Percentiles rank a stretch among this genome's conserved stretches.
Conservation (phyloP, 2,113 vertebrate species). For the Geococcyx californianus region DNA sequence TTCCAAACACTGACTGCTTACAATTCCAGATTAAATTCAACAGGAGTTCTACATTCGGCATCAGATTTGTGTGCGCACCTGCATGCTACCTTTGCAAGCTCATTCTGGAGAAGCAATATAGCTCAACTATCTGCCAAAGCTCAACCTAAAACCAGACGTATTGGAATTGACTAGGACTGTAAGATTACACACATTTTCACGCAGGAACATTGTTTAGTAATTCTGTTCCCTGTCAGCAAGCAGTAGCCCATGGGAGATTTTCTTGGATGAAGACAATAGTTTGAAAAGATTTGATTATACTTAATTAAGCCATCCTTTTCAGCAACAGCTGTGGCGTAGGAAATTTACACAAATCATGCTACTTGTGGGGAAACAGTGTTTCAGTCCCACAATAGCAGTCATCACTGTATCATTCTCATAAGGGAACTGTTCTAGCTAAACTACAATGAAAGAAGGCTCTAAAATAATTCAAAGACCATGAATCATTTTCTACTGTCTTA, state of each 20-base stretch:
- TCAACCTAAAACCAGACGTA: background rate
- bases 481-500: background rate
- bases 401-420: background rate
- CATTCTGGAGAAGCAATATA: background rate
- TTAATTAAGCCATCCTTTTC: background rate
- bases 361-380: background rate
- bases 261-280: background rate
- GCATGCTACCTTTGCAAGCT: background rate
- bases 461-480: background rate
- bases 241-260: background rate
- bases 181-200: background rate
- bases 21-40: background rate
- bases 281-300: background rate
- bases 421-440: background rate
- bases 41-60: background rate
- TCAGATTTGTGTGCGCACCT: background rate
- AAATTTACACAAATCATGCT: background rate
- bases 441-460: background rate
- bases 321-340: background rate
- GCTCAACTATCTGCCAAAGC: background rate
- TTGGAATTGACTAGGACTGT: background rate
- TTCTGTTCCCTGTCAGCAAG: background rate
- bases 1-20: background rate
- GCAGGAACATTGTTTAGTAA: background rate
- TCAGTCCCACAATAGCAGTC: background rate